A percentile compares a stretch with the other conserved stretches of the same genome.
Evolutionary conservation across 1,140 invertebrate genomes (phyloP).

Genomic region (Drosophila rhopaloa): DNA sequence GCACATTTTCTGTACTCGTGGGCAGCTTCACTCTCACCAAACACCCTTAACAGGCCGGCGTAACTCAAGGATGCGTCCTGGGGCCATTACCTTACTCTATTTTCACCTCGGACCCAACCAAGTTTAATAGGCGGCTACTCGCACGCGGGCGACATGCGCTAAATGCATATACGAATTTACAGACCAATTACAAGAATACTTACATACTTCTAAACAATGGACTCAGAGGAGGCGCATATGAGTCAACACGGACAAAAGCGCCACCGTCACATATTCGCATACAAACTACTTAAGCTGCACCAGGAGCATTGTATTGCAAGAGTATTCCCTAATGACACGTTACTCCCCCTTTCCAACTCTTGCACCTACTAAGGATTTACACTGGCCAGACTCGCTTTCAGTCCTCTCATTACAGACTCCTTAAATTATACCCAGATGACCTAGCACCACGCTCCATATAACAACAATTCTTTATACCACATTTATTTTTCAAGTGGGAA

Average conservation of each 20-base stretch:
- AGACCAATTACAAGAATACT: slow-evolving; percentile 19
- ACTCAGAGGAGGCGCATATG: slow-evolving; percentile 1
- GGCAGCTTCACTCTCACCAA: slow-evolving; percentile 3
- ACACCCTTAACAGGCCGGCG: slow-evolving; percentile 6
- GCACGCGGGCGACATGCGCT: slow-evolving; percentile 1
- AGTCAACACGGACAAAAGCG: slow-evolving; percentile 13
- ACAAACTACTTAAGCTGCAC: slow-evolving; percentile 6
- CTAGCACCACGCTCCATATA: slow-evolving; percentile 4
- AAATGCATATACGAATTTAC: slow-evolving; percentile 8
- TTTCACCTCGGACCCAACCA: slow-evolving; percentile 11
- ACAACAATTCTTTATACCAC: neutral
- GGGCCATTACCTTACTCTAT: slow-evolving; percentile 16
- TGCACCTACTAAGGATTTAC: neutral
- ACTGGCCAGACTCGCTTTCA: slow-evolving; percentile 3
- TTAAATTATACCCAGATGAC: neutral
- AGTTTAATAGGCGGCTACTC: slow-evolving; percentile 13
- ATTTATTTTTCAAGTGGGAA: neutral
- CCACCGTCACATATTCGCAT: neutral
- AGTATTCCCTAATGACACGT: slow-evolving; percentile 7
- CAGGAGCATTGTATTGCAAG: neutral
- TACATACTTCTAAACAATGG: slow-evolving; percentile 3
- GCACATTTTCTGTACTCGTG: slow-evolving; percentile 12
- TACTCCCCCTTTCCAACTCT: slow-evolving; percentile 5
- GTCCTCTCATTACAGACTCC: neutral
- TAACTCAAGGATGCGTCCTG: slow-evolving; percentile 8